These are phyloP conservation scores for Gadopsis marmoratus DNA, from an alignment of 2,797 vertebrate species.

Conservation along the genomic window DNA sequence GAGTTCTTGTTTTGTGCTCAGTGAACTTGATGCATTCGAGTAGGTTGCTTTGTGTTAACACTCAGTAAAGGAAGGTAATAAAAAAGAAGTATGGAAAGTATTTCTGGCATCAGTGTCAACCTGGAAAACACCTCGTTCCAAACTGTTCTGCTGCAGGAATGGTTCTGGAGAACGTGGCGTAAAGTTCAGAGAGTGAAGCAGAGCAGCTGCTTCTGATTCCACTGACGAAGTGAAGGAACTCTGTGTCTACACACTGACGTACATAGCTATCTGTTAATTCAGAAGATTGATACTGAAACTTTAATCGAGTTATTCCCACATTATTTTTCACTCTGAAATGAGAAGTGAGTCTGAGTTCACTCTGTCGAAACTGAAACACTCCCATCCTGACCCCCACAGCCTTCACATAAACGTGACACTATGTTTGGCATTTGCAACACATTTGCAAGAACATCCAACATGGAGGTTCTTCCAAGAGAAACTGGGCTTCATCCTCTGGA, in stretches of 20 bases:
- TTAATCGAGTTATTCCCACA: no score
- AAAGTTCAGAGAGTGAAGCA: no score
- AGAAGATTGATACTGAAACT: no score
- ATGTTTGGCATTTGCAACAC: not conserved
- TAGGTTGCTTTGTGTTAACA: no score
- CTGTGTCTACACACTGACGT: no score
- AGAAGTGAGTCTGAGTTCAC: not conserved
- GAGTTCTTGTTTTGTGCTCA: not conserved
- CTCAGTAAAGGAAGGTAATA: not conserved
- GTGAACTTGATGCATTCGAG: no score
- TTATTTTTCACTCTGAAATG: not conserved
- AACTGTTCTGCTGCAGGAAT: not conserved
- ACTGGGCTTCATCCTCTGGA: not conserved
- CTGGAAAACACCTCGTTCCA: not conserved
- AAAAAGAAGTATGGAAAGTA: not conserved
- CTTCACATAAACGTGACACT: not conserved
- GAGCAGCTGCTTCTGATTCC: not conserved
- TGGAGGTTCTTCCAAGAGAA: not conserved
- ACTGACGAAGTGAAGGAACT: no score
- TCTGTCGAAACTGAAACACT: no score
- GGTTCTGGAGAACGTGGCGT: not conserved
- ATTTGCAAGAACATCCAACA: not conserved
- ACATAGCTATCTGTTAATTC: no score
- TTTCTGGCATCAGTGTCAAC: not conserved
- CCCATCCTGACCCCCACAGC: not conserved